Percentiles rank a stretch among this genome's conserved stretches.
Evolutionary conservation across 2,113 vertebrate species (phyloP).

Genomic region (Leucoraja erinaceus): DNA sequence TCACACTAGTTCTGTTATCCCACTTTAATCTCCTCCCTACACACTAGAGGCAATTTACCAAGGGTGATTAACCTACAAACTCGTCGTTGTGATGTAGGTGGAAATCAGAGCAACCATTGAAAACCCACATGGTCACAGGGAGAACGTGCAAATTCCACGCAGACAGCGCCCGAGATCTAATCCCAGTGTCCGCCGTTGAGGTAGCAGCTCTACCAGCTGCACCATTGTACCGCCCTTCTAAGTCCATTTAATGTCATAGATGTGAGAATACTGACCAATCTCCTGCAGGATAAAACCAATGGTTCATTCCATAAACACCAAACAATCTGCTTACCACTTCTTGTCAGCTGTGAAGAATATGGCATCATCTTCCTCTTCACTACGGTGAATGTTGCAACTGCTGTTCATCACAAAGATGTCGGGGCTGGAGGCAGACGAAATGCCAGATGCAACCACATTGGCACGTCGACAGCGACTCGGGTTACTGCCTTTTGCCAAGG

Average conservation of each 20-base stretch:
- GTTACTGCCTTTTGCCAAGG: slow-evolving; percentile 80
- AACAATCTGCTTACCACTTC: slow-evolving; percentile 71
- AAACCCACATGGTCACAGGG: too few species aligned
- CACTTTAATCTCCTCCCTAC: too few species aligned
- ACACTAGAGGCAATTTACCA: too few species aligned
- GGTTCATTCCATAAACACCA: not conserved
- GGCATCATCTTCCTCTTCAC: slow-evolving; percentile 83
- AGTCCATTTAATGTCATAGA: not conserved
- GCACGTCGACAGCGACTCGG: slow-evolving; percentile 82
- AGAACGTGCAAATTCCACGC: too few species aligned
- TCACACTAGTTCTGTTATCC: too few species aligned
- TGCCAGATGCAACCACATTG: slow-evolving; percentile 48
- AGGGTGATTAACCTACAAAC: too few species aligned
- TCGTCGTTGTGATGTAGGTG: too few species aligned
- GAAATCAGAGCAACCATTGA: too few species aligned
- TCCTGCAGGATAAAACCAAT: not conserved
- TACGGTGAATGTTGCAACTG: slow-evolving; percentile 75
- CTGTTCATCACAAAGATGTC: slow-evolving; percentile 92
- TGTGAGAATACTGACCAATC: not conserved
- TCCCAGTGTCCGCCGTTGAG: too few species aligned
- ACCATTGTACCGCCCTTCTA: too few species aligned
- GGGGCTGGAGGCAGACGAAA: slow-evolving; percentile 67
- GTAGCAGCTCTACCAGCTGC: too few species aligned
- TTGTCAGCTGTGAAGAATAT: slow-evolving; percentile 85
- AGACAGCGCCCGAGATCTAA: too few species aligned